Evolutionary conservation across 2,113 vertebrate genomes (phyloP).

Genomic region (Columba janthina): DNA sequence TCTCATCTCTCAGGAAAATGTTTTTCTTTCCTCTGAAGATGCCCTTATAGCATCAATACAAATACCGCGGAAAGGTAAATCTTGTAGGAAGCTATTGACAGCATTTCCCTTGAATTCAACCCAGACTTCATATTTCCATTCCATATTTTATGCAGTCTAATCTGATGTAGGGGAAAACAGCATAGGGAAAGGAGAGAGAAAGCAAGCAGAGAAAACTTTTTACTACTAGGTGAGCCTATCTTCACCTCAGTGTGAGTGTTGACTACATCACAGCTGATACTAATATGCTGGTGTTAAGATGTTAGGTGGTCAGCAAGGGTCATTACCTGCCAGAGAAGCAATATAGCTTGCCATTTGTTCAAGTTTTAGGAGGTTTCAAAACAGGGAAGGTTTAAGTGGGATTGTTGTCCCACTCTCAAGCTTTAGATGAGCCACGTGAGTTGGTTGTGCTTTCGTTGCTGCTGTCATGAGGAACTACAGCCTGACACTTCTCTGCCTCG

Average conservation of each 20-base stretch:
- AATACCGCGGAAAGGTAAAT: background rate
- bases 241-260: background rate
- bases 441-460: background rate
- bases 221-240: background rate
- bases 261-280: background rate
- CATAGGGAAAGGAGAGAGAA: no score
- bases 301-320: background rate
- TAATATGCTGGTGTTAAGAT: background rate
- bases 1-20: background rate
- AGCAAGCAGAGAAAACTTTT: background rate
- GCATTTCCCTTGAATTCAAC: background rate
- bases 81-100: background rate
- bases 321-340: background rate
- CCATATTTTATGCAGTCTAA: background rate
- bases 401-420: background rate
- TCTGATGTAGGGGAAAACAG: background rate
- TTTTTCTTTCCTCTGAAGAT: conserved; percentile 14
- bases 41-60: background rate
- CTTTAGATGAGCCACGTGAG: rapidly evolving
- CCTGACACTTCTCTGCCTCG: background rate
- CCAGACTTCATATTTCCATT: background rate
- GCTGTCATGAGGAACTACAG: background rate
- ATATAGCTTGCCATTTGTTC: background rate
- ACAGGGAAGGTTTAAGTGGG: background rate
- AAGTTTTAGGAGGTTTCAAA: background rate